Evolutionary conservation across 2,888 invertebrate genomes (phyloP).

Genomic region (Encarsia formosa): DNA sequence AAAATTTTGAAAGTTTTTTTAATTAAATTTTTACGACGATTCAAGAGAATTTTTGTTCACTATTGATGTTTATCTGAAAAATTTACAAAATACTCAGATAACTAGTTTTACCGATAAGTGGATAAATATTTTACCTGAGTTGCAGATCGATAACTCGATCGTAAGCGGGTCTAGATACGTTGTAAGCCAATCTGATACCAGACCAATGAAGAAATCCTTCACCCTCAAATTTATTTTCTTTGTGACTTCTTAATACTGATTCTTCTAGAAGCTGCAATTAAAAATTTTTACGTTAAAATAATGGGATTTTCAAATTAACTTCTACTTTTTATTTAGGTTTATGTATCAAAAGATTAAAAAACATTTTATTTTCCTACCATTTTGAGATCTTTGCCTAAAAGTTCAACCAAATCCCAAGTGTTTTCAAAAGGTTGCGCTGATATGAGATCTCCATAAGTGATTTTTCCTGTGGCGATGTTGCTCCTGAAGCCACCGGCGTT

Average conservation of each 20-base stretch:
- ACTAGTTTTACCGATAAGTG: too few species aligned
- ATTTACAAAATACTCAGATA: too few species aligned
- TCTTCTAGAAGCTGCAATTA: slow-evolving; percentile 33
- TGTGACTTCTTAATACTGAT: slow-evolving; percentile 27
- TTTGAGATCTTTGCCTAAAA: slow-evolving; percentile 62
- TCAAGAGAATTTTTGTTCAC: too few species aligned
- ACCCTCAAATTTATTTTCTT: slow-evolving; percentile 8
- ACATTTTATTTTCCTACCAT: slow-evolving; percentile 42
- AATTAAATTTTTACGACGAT: too few species aligned
- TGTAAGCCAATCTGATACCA: slow-evolving; percentile 37
- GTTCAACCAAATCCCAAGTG: slow-evolving; percentile 65
- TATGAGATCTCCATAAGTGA: slow-evolving; percentile 67
- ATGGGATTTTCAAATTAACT: not conserved
- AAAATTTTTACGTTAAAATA: not conserved
- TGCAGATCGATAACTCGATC: slow-evolving; percentile 5
- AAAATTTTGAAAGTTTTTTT: not conserved
- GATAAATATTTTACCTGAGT: slow-evolving; percentile 10
- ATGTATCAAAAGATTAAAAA: not conserved
- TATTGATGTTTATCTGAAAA: too few species aligned
- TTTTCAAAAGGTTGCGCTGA: slow-evolving; percentile 75
- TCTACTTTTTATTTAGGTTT: too few species aligned
- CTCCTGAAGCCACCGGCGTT: slow-evolving; percentile 71
- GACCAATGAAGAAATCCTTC: slow-evolving; percentile 37
- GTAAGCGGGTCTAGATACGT: slow-evolving; percentile 24
- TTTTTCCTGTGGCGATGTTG: slow-evolving; percentile 52